These are phyloP conservation scores for Epsilonema sp. DNA, from an alignment of 2,888 invertebrate genomes.

Conservation along the genomic window DNA sequence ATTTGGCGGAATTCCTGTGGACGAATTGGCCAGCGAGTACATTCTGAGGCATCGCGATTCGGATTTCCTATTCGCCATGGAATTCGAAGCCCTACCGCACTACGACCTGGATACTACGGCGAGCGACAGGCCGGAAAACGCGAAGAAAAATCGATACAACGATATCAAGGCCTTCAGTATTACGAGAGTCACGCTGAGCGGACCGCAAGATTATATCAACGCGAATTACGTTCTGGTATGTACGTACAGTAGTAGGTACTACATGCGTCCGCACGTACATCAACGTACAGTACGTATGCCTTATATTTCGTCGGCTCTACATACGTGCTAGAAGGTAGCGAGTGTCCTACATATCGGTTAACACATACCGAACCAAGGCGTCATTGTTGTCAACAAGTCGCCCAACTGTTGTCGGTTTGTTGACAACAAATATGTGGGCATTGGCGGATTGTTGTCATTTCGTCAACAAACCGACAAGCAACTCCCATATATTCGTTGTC, in stretches of 20 bases:
- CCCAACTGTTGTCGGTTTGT: too few relatives aligned
- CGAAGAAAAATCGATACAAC: conserved; percentile 32
- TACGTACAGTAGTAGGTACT: neutral
- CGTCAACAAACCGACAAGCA: too few relatives aligned
- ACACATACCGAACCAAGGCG: too few relatives aligned
- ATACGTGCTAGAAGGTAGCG: too few relatives aligned
- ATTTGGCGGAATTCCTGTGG: conserved; percentile 17
- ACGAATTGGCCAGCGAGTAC: conserved; percentile 22
- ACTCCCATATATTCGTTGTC: too few relatives aligned
- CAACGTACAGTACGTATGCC: too few relatives aligned
- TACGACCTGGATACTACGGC: conserved; percentile 15
- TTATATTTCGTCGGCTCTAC: too few relatives aligned
- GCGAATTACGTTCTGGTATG: conserved; percentile 32
- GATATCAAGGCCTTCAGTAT: conserved; percentile 37
- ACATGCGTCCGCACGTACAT: too few relatives aligned
- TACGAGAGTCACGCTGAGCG: conserved; percentile 32
- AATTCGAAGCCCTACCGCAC: conserved; percentile 23
- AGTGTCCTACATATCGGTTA: too few relatives aligned
- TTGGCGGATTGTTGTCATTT: too few relatives aligned
- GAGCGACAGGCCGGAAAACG: conserved; percentile 20
- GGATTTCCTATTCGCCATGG: conserved; percentile 25
- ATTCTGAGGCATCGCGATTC: conserved; percentile 21
- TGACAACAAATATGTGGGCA: too few relatives aligned
- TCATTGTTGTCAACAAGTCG: too few relatives aligned
- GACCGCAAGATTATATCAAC: conserved; percentile 35